Evolutionary conservation across 2,888 invertebrate genomes (phyloP).

Genomic region (Blastobasis lacticolella): DNA sequence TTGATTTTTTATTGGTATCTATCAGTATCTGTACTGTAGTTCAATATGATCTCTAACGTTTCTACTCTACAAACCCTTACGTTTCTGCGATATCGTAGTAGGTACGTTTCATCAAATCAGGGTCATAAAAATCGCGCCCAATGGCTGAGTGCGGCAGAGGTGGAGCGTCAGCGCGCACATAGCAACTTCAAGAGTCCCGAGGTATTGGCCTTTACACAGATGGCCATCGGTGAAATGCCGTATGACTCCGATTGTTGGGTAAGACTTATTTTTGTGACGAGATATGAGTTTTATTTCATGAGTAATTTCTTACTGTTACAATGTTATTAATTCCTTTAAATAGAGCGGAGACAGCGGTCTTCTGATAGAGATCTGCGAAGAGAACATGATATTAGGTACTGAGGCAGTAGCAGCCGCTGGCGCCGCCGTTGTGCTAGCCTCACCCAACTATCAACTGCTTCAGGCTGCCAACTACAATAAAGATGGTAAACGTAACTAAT

Average conservation of each 20-base stretch:
- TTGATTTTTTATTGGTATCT: no score
- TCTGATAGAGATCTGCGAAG: slow-evolving; percentile 48
- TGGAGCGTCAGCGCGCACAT: slow-evolving; percentile 51
- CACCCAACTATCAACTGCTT: slow-evolving; percentile 40
- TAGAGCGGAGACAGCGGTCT: slow-evolving; percentile 26
- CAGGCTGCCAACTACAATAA: slow-evolving; percentile 43
- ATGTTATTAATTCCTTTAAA: background rate
- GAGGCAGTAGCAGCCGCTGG: slow-evolving; percentile 37
- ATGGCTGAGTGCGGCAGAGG: slow-evolving; percentile 40
- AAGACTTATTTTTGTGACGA: no score
- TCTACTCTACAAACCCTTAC: no score
- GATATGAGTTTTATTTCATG: no score
- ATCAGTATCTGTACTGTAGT: no score
- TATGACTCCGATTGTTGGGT: slow-evolving; percentile 19
- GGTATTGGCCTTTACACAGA: slow-evolving; percentile 32
- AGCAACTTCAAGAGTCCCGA: slow-evolving; percentile 46
- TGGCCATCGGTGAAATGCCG: slow-evolving; percentile 33
- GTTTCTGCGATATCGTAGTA: no score
- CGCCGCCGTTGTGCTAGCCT: slow-evolving; percentile 32
- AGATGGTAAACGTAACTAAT: slow-evolving; percentile 26
- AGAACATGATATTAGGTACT: slow-evolving; percentile 33
- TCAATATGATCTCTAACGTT: no score
- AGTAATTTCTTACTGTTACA: no score
- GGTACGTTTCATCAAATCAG: slow-evolving; percentile 15
- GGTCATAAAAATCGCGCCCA: slow-evolving; percentile 37